Percentiles rank a stretch among this genome's conserved stretches.
phyloP scores from a whole-genome alignment of 2,888 invertebrate genomes.

The Phania funesta region DNA sequence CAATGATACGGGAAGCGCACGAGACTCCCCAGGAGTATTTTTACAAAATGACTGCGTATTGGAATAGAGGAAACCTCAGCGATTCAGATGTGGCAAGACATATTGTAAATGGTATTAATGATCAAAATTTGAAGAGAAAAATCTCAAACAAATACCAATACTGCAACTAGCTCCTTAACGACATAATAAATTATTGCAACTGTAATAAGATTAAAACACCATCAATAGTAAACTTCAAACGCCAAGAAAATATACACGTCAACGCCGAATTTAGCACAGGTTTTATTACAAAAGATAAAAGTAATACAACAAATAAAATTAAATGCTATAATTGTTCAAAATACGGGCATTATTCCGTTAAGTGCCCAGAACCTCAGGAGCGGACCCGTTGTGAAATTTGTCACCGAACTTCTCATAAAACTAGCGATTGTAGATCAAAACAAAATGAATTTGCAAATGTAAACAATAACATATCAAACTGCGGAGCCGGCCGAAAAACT shows the following conservation, averaged over 20 bases:
- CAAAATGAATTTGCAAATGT: too few species aligned
- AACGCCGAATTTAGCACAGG: too few species aligned
- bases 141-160: too few species aligned
- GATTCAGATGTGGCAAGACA: constrained; percentile 47
- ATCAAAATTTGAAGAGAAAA: neutral
- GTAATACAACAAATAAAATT: neutral
- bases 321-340: constrained; percentile 31
- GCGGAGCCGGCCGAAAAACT: constrained; percentile 42
- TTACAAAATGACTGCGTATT: constrained; percentile 49
- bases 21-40: constrained; percentile 14
- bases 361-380: too few species aligned
- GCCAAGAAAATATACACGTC: too few species aligned
- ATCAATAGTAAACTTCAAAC: too few species aligned
- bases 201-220: too few species aligned
- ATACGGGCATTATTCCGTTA: constrained; percentile 1
- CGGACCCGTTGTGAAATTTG: constrained; percentile 28
- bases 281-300: neutral
- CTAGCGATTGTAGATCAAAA: neutral
- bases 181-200: too few species aligned
- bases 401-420: constrained; percentile 35
- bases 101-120: constrained; percentile 59
- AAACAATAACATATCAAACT: constrained; percentile 29
- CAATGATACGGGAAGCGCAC: constrained; percentile 8
- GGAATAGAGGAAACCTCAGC: constrained; percentile 30
- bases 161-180: neutral